Percentiles rank a stretch among this genome's conserved stretches.
phyloP scores from a whole-genome alignment of 2,888 invertebrate genomes.

The Nomada ruficornis region DNA sequence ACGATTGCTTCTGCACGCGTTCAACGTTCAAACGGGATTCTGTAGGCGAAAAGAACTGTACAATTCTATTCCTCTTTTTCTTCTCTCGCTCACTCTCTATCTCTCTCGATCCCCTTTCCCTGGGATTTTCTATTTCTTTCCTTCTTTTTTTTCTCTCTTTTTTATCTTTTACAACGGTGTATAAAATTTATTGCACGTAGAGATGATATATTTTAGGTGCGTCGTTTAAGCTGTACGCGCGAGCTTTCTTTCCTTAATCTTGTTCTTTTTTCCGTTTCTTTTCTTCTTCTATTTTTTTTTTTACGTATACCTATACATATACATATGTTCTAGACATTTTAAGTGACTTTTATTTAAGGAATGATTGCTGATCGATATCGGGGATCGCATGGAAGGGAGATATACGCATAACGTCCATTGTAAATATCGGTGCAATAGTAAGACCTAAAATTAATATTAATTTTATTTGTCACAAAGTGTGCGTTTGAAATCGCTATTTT shows the following conservation, averaged over 20 bases:
- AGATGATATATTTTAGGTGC: conserved; percentile 68
- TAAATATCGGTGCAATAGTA: conserved; percentile 82
- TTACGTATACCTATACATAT: conserved; percentile 32
- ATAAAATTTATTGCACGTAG: conserved; percentile 65
- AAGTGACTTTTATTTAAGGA: conserved; percentile 76
- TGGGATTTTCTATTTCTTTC: conserved; percentile 35
- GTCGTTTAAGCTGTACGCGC: conserved; percentile 43
- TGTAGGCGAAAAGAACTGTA: conserved; percentile 60
- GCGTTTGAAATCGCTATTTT: conserved; percentile 66
- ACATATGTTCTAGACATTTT: conserved; percentile 72
- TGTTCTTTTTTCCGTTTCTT: conserved; percentile 14
- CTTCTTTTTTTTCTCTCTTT: conserved; percentile 39
- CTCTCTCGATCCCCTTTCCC: conserved; percentile 67
- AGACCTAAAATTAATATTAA: conserved; percentile 76
- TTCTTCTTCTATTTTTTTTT: conserved; percentile 30
- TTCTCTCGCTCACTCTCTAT: conserved; percentile 57
- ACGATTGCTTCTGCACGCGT: conserved; percentile 25
- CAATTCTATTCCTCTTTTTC: conserved; percentile 74
- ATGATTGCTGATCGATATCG: conserved; percentile 67
- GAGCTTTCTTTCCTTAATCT: conserved; percentile 36
- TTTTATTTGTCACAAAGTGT: conserved; percentile 75
- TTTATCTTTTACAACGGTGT: conserved; percentile 66
- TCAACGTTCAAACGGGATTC: conserved; percentile 27
- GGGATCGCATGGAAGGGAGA: conserved; percentile 66
- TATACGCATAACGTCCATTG: conserved; percentile 79